Conservation (phyloP, 2,888 invertebrate genomes). For the Elegia similella region DNA sequence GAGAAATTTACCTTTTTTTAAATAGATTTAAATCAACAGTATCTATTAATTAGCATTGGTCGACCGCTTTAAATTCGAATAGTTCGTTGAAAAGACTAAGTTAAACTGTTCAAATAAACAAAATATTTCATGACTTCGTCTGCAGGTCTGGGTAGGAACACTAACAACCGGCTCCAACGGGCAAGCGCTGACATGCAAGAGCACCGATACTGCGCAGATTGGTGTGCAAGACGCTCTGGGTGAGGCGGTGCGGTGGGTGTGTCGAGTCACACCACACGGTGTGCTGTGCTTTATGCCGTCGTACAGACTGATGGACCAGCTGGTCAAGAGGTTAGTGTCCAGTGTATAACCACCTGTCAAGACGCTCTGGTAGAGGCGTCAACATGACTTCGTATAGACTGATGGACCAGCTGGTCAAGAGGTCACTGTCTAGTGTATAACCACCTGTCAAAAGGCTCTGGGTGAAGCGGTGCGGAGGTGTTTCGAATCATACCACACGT, state of each 20-base stretch:
- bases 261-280: slow-evolving; percentile 84
- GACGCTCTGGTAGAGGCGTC: slow-evolving; percentile 83
- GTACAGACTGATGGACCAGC: slow-evolving; percentile 82
- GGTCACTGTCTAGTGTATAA: slow-evolving; percentile 28
- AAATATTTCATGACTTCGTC: too few relatives aligned
- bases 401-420: slow-evolving; percentile 76
- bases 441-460: too few relatives aligned
- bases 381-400: slow-evolving; percentile 88
- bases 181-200: slow-evolving; percentile 48
- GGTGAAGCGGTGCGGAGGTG: too few relatives aligned
- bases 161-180: slow-evolving; percentile 68
- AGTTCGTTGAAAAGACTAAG: too few relatives aligned
- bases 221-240: slow-evolving; percentile 85
- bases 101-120: too few relatives aligned
- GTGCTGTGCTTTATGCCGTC: slow-evolving; percentile 90
- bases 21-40: too few relatives aligned
- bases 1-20: too few relatives aligned
- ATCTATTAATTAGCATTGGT: too few relatives aligned
- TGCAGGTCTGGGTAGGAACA: slow-evolving; percentile 84
- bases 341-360: slow-evolving; percentile 44
- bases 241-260: slow-evolving; percentile 73
- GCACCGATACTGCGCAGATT: slow-evolving; percentile 33
- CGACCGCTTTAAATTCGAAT: too few relatives aligned
- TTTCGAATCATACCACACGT: too few relatives aligned
- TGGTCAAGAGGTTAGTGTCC: slow-evolving; percentile 45